Conservation (phyloP, 2,113 vertebrate species). For the Condylura cristata region DNA sequence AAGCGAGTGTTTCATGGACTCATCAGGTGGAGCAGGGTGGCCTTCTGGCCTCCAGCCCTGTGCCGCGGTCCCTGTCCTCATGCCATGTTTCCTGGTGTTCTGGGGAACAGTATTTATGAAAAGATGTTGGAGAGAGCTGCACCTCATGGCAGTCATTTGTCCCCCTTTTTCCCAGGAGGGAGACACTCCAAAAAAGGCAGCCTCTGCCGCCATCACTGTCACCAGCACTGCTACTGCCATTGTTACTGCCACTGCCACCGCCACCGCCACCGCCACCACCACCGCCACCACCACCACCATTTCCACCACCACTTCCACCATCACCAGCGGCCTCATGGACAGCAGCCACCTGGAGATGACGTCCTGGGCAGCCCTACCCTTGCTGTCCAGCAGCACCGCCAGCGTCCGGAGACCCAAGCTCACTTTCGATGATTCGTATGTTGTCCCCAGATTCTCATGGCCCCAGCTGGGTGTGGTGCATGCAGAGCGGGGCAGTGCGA, state of each 20-base stretch:
- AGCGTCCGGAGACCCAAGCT: slow-evolving; percentile 93
- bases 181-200: slow-evolving; percentile 75
- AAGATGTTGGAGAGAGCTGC: neutral
- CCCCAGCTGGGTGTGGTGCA: neutral
- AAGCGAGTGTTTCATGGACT: neutral
- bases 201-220: slow-evolving; percentile 43
- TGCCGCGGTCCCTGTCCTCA: neutral
- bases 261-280: slow-evolving; percentile 64
- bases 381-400: slow-evolving; percentile 87
- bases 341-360: slow-evolving; percentile 92
- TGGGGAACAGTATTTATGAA: slow-evolving; percentile 37
- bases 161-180: slow-evolving; percentile 81
- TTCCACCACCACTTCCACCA: slow-evolving; percentile 71
- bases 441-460: slow-evolving; percentile 64
- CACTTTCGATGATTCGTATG: slow-evolving; percentile 95
- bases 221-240: slow-evolving; percentile 47
- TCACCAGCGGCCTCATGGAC: slow-evolving; percentile 87
- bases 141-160: slow-evolving; percentile 63
- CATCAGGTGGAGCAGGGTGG: neutral
- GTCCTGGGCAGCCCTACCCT: slow-evolving; percentile 89
- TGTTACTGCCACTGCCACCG: neutral
- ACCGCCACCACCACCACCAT: slow-evolving; percentile 76
- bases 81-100: neutral
- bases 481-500: neutral
- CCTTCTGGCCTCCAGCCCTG: neutral